Percentiles rank a stretch among this genome's conserved stretches.
phyloP scores from a whole-genome alignment of 2,888 invertebrate species.

The Philaethria dido region DNA sequence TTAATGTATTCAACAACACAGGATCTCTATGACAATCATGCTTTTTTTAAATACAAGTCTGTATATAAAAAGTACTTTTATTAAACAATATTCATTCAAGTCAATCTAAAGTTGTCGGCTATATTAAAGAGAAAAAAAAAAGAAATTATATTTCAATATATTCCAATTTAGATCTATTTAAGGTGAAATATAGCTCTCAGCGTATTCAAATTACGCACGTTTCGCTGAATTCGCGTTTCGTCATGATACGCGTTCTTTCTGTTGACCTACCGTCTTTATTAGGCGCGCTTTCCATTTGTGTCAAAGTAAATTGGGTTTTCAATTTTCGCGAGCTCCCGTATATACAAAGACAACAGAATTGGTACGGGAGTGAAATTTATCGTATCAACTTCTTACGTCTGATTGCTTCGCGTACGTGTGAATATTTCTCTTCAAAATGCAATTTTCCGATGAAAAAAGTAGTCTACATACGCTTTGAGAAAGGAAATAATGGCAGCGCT shows the following conservation, averaged over 20 bases:
- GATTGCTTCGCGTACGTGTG: slow-evolving; percentile 45
- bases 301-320: slow-evolving; percentile 48
- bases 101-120: neutral
- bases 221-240: slow-evolving; percentile 40
- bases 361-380: slow-evolving; percentile 47
- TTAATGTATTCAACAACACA: too few species aligned
- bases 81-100: neutral
- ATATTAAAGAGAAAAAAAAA: neutral
- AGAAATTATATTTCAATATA: slow-evolving; percentile 20
- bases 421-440: slow-evolving; percentile 39
- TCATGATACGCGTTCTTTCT: slow-evolving; percentile 44
- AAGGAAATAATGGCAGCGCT: slow-evolving; percentile 17
- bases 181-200: slow-evolving; percentile 33
- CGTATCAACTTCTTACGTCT: slow-evolving; percentile 46
- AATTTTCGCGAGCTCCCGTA: slow-evolving; percentile 45
- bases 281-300: slow-evolving; percentile 45
- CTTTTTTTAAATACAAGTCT: too few species aligned
- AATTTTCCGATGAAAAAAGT: slow-evolving; percentile 35
- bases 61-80: neutral
- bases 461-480: slow-evolving; percentile 17
- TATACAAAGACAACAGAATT: slow-evolving; percentile 44
- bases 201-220: slow-evolving; percentile 44
- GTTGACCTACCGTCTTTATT: slow-evolving; percentile 47
- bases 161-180: slow-evolving; percentile 18
- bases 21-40: too few species aligned